Conservation (phyloP, 2,113 vertebrate genomes). For the Sander vitreus region DNA sequence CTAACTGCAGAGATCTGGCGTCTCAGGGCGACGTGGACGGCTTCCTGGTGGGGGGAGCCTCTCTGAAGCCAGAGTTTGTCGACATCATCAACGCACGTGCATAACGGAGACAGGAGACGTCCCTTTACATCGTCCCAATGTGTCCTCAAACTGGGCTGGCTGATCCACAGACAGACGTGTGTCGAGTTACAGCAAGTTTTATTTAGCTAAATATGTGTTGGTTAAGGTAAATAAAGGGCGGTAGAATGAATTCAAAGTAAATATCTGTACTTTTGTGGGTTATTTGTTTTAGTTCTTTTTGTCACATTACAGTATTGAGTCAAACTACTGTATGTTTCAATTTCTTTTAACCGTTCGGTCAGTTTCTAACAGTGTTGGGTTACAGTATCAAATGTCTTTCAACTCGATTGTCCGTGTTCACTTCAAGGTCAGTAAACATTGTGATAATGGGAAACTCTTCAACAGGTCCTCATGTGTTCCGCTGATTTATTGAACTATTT, state of each 20-base stretch:
- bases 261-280: not conserved
- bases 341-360: not conserved
- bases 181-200: no score
- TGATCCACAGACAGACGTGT: not conserved
- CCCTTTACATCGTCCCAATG: conserved; percentile 16
- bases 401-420: no score
- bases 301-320: not conserved
- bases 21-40: conserved; percentile 91
- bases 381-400: not conserved
- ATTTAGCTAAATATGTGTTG: not conserved
- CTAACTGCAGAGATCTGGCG: conserved; percentile 91
- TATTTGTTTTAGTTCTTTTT: not conserved
- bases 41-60: conserved; percentile 95
- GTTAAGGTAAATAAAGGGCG: not conserved
- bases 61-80: conserved; percentile 93
- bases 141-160: conserved; percentile 16
- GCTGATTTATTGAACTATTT: not conserved
- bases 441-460: no score
- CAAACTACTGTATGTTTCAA: not conserved
- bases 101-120: conserved; percentile 5
- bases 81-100: conserved; percentile 92
- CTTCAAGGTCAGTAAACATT: not conserved
- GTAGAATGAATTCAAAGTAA: not conserved
- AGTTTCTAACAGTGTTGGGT: not conserved
- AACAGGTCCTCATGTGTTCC: not conserved